phyloP scores from a whole-genome alignment of 2,797 vertebrate species.

The Petrocephalus schoutedeni region DNA sequence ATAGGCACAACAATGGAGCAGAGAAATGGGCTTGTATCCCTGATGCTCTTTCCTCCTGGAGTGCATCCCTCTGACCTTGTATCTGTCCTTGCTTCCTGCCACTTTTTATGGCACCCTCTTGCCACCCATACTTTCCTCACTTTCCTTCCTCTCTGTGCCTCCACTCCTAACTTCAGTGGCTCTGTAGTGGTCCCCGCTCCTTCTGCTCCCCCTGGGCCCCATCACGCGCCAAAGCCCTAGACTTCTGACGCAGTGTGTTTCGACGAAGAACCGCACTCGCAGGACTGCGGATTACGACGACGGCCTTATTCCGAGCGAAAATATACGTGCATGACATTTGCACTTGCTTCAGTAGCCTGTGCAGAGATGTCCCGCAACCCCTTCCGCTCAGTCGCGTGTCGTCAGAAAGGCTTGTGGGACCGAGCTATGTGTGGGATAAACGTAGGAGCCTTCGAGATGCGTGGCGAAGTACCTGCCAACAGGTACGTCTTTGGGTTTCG shows the following conservation, averaged over 20 bases:
- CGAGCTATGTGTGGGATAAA: conserved; percentile 23
- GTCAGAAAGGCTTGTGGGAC: background rate
- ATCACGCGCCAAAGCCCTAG: too few species aligned
- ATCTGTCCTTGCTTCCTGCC: conserved; percentile 68
- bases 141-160: conserved; percentile 16
- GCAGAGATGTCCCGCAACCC: background rate
- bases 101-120: conserved; percentile 33
- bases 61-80: conserved; percentile 75
- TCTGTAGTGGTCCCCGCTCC: conserved; percentile 16
- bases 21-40: conserved; percentile 66
- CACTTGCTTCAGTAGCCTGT: background rate
- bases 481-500: conserved; percentile 38
- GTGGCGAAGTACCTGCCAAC: conserved; percentile 41
- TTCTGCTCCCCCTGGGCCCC: background rate
- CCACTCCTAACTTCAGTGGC: conserved; percentile 14
- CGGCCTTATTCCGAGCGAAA: background rate
- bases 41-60: conserved; percentile 59
- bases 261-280: background rate
- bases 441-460: conserved; percentile 37
- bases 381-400: background rate
- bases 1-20: conserved; percentile 70
- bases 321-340: background rate
- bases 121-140: conserved; percentile 1
- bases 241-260: background rate
- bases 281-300: background rate